Base-by-base conservation (phyloP, 2,888 invertebrate species). In the Sesia bembeciformis region DNA sequence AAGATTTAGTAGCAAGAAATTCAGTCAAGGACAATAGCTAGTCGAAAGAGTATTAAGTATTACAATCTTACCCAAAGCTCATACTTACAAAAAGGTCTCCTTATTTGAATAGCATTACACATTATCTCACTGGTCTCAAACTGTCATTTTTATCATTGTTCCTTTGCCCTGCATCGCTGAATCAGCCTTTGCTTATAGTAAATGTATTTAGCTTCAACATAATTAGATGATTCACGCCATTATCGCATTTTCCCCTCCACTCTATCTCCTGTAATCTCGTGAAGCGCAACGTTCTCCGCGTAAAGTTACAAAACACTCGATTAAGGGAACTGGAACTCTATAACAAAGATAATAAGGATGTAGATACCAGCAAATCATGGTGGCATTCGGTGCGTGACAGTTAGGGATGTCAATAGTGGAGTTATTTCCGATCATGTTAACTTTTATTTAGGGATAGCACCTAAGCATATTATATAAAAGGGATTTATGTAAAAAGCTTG, bases 391-490 rank as follows among this genome's bases (percentile, higher is more conserved):
- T 56, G 55, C 53, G 53, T 43, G 58, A 56, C 61, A 62, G 65
- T 63, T 64, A 72, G 76, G 75, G 72, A 67, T 74, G 76, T 67
- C 71, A 66, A 57, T 59, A 65, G 61, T 53, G 70, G 60, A 74
- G 80, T 77, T 72, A 72, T 66, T 79, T 81, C 72, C 71, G 74
- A 78, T 77, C 71, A 68, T 66, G 64, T 77, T 75, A 77, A 70
- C 70, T 23, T 23, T 23, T 23, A 23, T 23, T 23, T 23, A 23
- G 23, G 23, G 23, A 23, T 23, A 23, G 23, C 23, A 23, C 23
- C 23, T 23, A 2, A 23, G 23, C 2, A 23, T 23, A 23, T 23
- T 23, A 23, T 23, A 23, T 23, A 23, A 23, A 23, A 23, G 23
- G 23, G 23, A 23, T 23, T 23, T 23, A 23, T 23, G 2, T 23